phyloP scores from a whole-genome alignment of 2,113 vertebrate genomes.

The Malurus elegans region DNA sequence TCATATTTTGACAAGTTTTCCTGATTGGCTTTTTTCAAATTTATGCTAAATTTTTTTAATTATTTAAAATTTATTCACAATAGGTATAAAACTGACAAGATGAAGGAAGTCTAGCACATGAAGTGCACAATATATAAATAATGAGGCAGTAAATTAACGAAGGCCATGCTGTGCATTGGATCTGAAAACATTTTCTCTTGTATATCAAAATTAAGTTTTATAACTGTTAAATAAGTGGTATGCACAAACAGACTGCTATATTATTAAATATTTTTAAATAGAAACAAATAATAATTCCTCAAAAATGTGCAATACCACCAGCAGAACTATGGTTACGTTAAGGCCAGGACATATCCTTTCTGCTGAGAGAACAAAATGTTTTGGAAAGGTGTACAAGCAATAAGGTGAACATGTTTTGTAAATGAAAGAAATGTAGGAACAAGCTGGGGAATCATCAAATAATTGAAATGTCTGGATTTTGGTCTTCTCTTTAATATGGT shows the following conservation, averaged over 20 bases:
- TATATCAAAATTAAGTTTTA: neutral
- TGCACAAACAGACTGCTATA: neutral
- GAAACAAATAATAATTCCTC: neutral
- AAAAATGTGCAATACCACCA: neutral
- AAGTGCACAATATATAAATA: neutral
- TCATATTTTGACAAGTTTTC: neutral
- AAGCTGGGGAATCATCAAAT: neutral
- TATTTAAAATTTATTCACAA: neutral
- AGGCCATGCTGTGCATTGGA: neutral
- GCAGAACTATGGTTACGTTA: neutral
- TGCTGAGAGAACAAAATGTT: neutral
- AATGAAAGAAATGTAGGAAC: neutral
- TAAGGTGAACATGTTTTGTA: neutral
- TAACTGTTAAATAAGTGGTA: neutral
- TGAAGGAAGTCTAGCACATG: neutral
- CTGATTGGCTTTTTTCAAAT: neutral
- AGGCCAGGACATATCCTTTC: neutral
- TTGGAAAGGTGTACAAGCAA: neutral
- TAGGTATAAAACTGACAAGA: neutral
- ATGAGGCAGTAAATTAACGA: neutral
- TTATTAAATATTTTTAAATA: neutral
- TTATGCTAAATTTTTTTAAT: neutral
- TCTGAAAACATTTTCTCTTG: neutral
- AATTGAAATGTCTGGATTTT: neutral
- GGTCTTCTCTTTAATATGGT: neutral